Conservation (phyloP, 2,113 vertebrate genomes). For the Scytalopus superciliaris region DNA sequence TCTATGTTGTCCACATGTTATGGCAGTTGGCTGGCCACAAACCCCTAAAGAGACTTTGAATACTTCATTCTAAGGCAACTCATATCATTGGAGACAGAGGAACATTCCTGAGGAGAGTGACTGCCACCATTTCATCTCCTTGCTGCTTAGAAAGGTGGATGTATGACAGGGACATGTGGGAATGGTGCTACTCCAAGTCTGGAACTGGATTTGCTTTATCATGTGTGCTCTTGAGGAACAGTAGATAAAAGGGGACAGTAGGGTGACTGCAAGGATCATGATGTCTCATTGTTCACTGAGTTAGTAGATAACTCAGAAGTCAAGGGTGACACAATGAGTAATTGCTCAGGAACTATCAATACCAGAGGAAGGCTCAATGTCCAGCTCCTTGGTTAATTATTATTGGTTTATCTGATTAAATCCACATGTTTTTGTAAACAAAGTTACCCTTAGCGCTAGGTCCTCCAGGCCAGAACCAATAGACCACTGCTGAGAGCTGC, state of each 20-base stretch:
- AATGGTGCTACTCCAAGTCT: neutral
- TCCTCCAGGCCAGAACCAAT: neutral
- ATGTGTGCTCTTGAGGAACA: neutral
- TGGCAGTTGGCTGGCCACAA: neutral
- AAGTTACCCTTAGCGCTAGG: neutral
- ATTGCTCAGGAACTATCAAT: neutral
- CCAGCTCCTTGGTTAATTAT: constrained; percentile 61
- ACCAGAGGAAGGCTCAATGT: constrained; percentile 38
- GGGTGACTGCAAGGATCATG: neutral
- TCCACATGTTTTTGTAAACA: neutral
- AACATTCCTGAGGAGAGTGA: accelerated
- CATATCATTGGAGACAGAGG: neutral
- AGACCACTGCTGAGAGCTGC: neutral
- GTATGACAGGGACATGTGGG: neutral
- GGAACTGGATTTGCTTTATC: neutral
- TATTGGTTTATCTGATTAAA: constrained; percentile 37
- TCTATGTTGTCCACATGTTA: neutral
- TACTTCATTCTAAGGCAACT: neutral
- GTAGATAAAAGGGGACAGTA: neutral
- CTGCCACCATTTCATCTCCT: neutral
- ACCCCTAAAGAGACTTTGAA: neutral
- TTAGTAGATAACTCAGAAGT: neutral
- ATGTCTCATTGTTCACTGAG: neutral
- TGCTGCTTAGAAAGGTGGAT: neutral
- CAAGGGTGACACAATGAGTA: constrained; percentile 14